Percentiles rank a stretch among this genome's conserved stretches.
These are phyloP conservation scores for Sabatieria punctata DNA, from an alignment of 2,888 invertebrate genomes.

Conservation along the genomic window DNA sequence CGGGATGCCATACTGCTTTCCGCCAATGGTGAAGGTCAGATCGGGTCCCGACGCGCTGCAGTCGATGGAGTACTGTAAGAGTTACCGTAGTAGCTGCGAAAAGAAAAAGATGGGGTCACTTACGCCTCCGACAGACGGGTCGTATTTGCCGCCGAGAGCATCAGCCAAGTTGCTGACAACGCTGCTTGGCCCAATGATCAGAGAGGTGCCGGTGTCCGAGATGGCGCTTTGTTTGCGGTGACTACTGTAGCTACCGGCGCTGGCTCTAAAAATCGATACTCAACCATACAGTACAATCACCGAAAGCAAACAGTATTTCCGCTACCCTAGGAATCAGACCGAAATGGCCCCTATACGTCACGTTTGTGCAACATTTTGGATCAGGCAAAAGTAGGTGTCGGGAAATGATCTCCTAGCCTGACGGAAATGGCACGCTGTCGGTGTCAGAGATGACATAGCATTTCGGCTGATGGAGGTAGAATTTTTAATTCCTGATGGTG, in stretches of 20 bases:
- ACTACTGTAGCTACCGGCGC: slow-evolving; percentile 9
- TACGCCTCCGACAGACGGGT: slow-evolving; percentile 9
- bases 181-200: slow-evolving; percentile 8
- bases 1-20: slow-evolving; percentile 17
- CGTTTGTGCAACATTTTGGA: too few species aligned
- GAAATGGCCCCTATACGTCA: too few species aligned
- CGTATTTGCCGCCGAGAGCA: slow-evolving; percentile 16
- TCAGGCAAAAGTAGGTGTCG: too few species aligned
- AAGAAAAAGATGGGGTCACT: neutral
- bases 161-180: slow-evolving; percentile 14
- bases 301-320: too few species aligned
- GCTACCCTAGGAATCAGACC: too few species aligned
- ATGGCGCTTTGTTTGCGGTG: slow-evolving; percentile 14
- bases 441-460: too few species aligned
- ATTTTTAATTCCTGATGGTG: too few species aligned
- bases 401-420: too few species aligned
- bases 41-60: slow-evolving; percentile 16
- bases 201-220: slow-evolving; percentile 21
- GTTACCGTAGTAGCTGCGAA: neutral
- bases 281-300: too few species aligned
- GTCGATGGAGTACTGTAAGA: slow-evolving; percentile 15
- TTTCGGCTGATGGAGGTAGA: too few species aligned
- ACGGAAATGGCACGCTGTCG: too few species aligned
- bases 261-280: too few species aligned
- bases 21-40: slow-evolving; percentile 19